Percentiles rank a stretch among this genome's conserved stretches.
These are phyloP conservation scores for Anastrepha obliqua DNA, from an alignment of 1,140 invertebrate species.

Conservation along the genomic window DNA sequence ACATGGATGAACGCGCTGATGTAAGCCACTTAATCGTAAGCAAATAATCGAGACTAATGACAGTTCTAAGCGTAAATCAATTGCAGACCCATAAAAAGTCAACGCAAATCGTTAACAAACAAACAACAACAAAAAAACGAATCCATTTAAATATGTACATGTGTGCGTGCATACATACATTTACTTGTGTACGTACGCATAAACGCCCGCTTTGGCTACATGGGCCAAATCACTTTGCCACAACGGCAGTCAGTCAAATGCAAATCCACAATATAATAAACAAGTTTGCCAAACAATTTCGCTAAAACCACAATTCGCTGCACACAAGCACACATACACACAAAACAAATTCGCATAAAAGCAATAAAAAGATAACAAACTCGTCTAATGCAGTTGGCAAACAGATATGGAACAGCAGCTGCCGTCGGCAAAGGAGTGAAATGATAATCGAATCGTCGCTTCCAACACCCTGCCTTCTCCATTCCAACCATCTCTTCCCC, in stretches of 20 bases:
- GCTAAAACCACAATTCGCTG: not conserved
- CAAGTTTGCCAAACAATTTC: constrained; percentile 31
- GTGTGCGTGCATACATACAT: not conserved
- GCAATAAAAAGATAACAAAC: constrained; percentile 47
- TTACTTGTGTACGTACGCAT: not conserved
- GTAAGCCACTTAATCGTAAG: constrained; percentile 39
- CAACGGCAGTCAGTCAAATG: not conserved
- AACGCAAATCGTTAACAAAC: constrained; percentile 13
- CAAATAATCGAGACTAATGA: constrained; percentile 40
- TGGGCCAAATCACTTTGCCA: not conserved
- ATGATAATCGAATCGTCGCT: not conserved
- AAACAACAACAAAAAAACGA: constrained; percentile 30
- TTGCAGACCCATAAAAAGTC: constrained; percentile 48
- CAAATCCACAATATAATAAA: constrained; percentile 3
- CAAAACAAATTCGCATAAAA: not conserved
- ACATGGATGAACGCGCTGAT: constrained; percentile 2
- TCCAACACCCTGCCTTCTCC: not conserved
- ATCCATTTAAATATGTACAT: not conserved
- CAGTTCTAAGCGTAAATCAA: constrained; percentile 52
- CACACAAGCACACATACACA: not conserved
- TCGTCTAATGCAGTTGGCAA: constrained; percentile 15
- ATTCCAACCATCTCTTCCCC: not conserved
- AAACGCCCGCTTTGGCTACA: not conserved
- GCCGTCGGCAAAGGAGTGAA: not conserved
- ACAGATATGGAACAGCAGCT: not conserved